Conservation (phyloP, 2,113 vertebrate species). For the Tautogolabrus adspersus region DNA sequence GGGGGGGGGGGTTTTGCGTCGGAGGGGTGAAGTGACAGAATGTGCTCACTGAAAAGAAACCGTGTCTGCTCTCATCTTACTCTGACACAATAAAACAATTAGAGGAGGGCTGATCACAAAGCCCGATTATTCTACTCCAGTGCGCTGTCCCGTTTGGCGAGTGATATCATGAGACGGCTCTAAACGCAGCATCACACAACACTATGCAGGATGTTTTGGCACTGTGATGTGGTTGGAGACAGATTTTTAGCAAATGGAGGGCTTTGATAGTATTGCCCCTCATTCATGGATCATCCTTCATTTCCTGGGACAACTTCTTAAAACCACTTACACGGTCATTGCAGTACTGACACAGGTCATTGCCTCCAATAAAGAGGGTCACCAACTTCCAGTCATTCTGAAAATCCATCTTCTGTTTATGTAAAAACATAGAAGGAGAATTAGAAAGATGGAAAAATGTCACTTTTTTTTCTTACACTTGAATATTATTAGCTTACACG, state of each 20-base stretch:
- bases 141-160: constrained; percentile 47
- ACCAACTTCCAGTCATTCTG: constrained; percentile 94
- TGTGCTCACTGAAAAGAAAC: constrained; percentile 69
- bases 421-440: constrained; percentile 20
- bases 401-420: constrained; percentile 87
- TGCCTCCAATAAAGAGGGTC: constrained; percentile 91
- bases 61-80: constrained; percentile 71
- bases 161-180: constrained; percentile 70
- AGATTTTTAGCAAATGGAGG: neutral
- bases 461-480: neutral
- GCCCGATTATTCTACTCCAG: constrained; percentile 67
- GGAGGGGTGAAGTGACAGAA: constrained; percentile 62
- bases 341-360: constrained; percentile 93
- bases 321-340: constrained; percentile 84
- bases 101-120: constrained; percentile 57
- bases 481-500: neutral
- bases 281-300: neutral
- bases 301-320: constrained; percentile 13
- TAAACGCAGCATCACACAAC: constrained; percentile 35
- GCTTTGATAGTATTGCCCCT: neutral
- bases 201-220: constrained; percentile 11
- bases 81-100: constrained; percentile 74
- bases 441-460: neutral
- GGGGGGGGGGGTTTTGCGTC: constrained; percentile 28
- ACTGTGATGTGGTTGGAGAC: constrained; percentile 1